phyloP scores from a whole-genome alignment of 1,140 invertebrate genomes.

The Drosophila willistoni region DNA sequence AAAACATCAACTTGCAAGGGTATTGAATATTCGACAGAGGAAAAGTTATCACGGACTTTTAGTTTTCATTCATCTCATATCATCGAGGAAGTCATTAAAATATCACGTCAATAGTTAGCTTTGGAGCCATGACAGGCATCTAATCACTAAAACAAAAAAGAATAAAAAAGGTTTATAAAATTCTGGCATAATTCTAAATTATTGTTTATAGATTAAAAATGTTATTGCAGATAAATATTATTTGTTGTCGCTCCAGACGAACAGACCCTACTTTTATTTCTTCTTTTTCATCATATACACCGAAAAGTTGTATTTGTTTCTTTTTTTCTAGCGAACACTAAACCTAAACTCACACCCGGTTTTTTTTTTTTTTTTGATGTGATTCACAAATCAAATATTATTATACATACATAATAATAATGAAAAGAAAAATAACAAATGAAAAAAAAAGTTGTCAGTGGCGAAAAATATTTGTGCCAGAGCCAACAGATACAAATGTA shows the following conservation, averaged over 20 bases:
- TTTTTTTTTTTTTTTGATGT: conserved; percentile 49
- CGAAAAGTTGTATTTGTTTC: conserved; percentile 61
- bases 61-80: conserved; percentile 10
- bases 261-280: conserved; percentile 50
- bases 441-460: conserved; percentile 49
- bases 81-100: conserved; percentile 66
- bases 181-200: conserved; percentile 62
- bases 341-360: conserved; percentile 33
- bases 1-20: too few species aligned
- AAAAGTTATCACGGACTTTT: too few species aligned
- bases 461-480: conserved; percentile 77
- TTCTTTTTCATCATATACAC: conserved; percentile 20
- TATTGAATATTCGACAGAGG: too few species aligned
- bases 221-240: conserved; percentile 69
- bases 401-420: conserved; percentile 49
- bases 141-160: conserved; percentile 48
- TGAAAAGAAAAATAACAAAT: conserved; percentile 38
- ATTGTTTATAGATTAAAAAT: conserved; percentile 72
- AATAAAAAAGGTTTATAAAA: neutral
- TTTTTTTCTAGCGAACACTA: conserved; percentile 66
- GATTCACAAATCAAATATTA: conserved; percentile 78
- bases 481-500: conserved; percentile 68
- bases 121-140: conserved; percentile 44
- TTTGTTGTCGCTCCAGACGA: conserved; percentile 44
- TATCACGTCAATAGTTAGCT: conserved; percentile 45